These are phyloP conservation scores for Arctopsyche grandis DNA, from an alignment of 1,140 invertebrate genomes.

Conservation along the genomic window DNA sequence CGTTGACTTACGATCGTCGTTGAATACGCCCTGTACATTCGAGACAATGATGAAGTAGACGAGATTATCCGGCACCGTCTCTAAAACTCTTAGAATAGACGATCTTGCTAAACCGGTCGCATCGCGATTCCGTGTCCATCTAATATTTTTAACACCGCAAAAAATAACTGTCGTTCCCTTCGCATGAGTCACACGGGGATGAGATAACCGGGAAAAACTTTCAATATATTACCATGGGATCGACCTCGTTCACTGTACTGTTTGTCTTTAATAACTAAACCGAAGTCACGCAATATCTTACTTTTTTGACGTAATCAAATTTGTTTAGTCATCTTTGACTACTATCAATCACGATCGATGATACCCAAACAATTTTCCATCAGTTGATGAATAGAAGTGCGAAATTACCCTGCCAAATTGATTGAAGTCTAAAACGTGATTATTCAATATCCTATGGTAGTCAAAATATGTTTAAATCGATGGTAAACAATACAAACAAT, in stretches of 20 bases:
- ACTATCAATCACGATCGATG: not conserved
- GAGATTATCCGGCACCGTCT: not conserved
- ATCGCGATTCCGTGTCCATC: no score
- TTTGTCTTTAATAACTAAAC: not conserved
- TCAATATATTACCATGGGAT: not conserved
- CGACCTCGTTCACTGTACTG: slow-evolving; percentile 2
- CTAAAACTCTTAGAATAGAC: no score
- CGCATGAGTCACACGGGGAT: not conserved
- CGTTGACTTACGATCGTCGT: not conserved
- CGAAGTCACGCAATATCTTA: slow-evolving; percentile 5
- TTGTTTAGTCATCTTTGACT: slow-evolving; percentile 17
- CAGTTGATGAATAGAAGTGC: not conserved
- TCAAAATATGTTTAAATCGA: no score
- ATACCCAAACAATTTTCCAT: not conserved
- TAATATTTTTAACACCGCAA: not conserved
- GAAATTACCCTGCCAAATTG: no score
- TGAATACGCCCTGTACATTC: no score
- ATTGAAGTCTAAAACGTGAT: no score
- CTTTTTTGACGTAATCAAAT: slow-evolving; percentile 9
- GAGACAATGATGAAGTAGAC: not conserved
- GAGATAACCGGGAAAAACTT: slow-evolving; percentile 15
- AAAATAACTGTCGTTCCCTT: slow-evolving; percentile 7
- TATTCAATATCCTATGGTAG: no score
- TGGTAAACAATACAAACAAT: no score
- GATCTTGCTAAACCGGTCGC: no score